These are phyloP conservation scores for Leptopilina clavipes DNA, from an alignment of 1,140 invertebrate species.

Conservation along the genomic window DNA sequence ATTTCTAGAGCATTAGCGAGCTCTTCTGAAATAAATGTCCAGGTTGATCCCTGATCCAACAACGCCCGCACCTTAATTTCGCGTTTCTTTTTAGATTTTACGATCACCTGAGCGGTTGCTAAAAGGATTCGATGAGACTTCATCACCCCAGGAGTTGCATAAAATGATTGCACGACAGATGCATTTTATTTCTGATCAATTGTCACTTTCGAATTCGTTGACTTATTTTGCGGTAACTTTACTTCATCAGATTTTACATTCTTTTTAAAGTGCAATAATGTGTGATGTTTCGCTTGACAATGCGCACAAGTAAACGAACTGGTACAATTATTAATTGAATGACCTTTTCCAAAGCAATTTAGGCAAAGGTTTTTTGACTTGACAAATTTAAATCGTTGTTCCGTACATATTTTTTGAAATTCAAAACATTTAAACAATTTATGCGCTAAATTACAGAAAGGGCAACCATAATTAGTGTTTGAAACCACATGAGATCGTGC, in stretches of 20 bases:
- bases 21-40: not conserved
- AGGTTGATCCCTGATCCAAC: constrained; percentile 14
- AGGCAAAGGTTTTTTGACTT: not conserved
- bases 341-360: not conserved
- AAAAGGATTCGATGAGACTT: not conserved
- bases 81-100: not conserved
- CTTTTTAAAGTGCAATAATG: not conserved
- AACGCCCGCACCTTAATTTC: not conserved
- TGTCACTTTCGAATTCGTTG: not conserved
- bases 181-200: not conserved
- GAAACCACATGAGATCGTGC: not conserved
- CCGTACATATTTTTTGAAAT: not conserved
- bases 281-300: not conserved
- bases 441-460: constrained; percentile 17
- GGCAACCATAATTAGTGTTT: not conserved
- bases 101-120: not conserved
- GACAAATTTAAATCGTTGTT: not conserved
- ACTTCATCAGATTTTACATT: not conserved
- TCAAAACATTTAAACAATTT: not conserved
- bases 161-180: not conserved
- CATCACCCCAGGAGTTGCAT: not conserved
- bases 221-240: not conserved
- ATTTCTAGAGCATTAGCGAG: not conserved
- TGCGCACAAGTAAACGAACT: not conserved
- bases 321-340: not conserved